phyloP scores from a whole-genome alignment of 2,113 vertebrate species.

The Rhineura floridana region DNA sequence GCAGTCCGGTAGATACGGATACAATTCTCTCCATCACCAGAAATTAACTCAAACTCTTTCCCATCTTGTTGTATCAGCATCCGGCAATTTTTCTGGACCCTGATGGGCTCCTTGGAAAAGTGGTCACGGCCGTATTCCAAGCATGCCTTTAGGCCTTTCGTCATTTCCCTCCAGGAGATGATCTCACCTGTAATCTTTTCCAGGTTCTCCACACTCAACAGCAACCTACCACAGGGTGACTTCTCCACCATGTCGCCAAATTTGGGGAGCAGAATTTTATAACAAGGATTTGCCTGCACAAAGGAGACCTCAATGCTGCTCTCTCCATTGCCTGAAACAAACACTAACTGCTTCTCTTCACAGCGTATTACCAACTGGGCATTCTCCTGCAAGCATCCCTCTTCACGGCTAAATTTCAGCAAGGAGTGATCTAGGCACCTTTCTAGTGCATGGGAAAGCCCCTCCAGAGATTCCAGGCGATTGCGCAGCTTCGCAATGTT shows the following conservation, averaged over 20 bases:
- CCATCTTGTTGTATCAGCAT: not conserved
- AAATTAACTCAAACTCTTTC: not conserved
- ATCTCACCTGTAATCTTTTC: not conserved
- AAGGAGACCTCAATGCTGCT: not conserved
- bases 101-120: not conserved
- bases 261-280: not conserved
- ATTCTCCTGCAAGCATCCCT: not conserved
- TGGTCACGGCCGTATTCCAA: not conserved
- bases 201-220: not conserved
- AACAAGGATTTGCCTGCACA: not conserved
- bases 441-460: not conserved
- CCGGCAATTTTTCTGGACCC: not conserved
- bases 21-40: not conserved
- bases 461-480: not conserved
- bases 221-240: not conserved
- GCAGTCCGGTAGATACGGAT: not conserved
- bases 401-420: not conserved
- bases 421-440: not conserved
- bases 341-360: not conserved
- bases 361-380: not conserved
- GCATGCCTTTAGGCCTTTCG: not conserved
- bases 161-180: not conserved
- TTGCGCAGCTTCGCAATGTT: not conserved
- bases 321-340: not conserved
- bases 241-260: not conserved